Base-by-base conservation (phyloP, 2,113 vertebrate genomes). In the Microtus montanus region DNA sequence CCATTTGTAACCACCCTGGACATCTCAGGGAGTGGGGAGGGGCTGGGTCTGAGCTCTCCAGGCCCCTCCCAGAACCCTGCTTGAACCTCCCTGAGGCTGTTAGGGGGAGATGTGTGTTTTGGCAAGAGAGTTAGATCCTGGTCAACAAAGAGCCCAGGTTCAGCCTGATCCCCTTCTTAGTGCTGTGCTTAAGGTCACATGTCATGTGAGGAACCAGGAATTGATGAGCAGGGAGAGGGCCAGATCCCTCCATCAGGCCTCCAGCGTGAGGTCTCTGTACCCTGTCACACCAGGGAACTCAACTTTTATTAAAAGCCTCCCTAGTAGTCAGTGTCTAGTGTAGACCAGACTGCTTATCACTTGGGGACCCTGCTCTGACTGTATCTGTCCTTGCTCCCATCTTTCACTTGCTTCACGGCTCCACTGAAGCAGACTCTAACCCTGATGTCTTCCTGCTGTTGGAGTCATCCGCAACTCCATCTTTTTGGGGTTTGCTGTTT, bases 381-480 rank as follows among this genome's bases (percentile, higher is more conserved):
- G 52, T 30, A 75, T 30, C 28, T 4, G 38, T 19, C 44, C n/a
- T 26, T 15, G 33, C 35, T 33, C 75, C 74, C 41, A 52, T 70
- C 70, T 54, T 41, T 64, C 26, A 35, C 17, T 73, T 78, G 30
- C n/a, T 44, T 44, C 47, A 22, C 61, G 85, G 54, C 58, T 68
- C 80, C 47, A 9, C 8, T 49, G 63, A 49, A 30, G 17, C 70
- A 30, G 14, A 41, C 33, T 33, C 14, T 4, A 30, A 10, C 47
- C 63, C 30, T 24, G 11, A 54, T 7, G 2, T 52, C 35, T 11
- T 54, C 2, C 35, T 71, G 64, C 19, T 52, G 33, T n/a, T 7
- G 22, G 0, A 38, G 11, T 8, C 20, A n/a, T n/a, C n/a, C n/a
- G n/a, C n/a, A n/a, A n/a, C n/a, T n/a, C 1, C 20, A 87, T 11